Evolutionary conservation across 1,140 invertebrate genomes (phyloP).

Genomic region (Sweltsa coloradensis): DNA sequence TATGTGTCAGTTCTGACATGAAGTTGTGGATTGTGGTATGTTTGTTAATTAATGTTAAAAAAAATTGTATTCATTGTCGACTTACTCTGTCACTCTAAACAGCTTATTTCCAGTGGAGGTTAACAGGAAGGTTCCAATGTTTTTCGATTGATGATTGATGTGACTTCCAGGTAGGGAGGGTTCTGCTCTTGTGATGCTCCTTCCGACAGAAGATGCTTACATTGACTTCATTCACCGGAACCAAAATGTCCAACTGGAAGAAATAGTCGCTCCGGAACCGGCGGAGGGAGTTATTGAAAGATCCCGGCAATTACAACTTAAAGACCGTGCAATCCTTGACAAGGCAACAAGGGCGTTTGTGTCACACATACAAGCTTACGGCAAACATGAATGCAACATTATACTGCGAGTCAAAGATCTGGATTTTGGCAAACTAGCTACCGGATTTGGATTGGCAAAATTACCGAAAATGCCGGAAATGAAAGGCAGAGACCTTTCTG

Average conservation of each 20-base stretch:
- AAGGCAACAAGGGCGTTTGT: constrained; percentile 89
- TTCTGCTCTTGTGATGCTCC: constrained; percentile 73
- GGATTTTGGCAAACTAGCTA: constrained; percentile 73
- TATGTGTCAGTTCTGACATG: no score
- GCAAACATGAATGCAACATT: constrained; percentile 90
- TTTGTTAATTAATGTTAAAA: no score
- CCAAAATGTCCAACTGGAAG: constrained; percentile 53
- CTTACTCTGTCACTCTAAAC: no score
- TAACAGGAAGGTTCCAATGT: no score
- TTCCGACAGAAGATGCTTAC: constrained; percentile 80
- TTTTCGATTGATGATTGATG: no score
- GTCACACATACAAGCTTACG: constrained; percentile 86
- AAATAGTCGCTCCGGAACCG: constrained; percentile 9
- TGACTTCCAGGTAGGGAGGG: no score
- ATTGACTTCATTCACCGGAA: constrained; percentile 84
- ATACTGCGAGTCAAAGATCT: constrained; percentile 81
- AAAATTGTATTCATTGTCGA: no score
- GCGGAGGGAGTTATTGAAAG: constrained; percentile 22
- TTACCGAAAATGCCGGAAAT: constrained; percentile 93
- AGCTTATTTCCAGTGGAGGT: no score
- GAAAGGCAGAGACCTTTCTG: constrained; percentile 48
- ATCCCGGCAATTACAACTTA: constrained; percentile 46
- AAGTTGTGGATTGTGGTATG: no score
- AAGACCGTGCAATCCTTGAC: constrained; percentile 69
- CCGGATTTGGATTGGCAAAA: constrained; percentile 77